Evolutionary conservation across 1,140 invertebrate genomes (phyloP).

Genomic region (Pseudomyrmex sp.): DNA sequence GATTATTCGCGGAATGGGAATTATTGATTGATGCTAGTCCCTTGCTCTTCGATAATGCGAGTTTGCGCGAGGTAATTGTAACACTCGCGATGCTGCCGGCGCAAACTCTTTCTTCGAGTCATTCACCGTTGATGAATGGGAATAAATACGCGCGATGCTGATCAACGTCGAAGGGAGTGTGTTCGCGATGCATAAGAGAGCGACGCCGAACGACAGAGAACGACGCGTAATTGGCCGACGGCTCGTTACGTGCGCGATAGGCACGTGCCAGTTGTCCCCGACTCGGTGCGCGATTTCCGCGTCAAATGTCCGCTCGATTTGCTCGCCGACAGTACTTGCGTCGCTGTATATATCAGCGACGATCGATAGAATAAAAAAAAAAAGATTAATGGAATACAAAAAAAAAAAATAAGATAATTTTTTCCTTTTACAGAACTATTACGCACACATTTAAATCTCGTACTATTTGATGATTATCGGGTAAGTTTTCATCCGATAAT

Average conservation of each 20-base stretch:
- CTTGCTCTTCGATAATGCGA: background rate
- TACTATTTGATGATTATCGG: too few relatives aligned
- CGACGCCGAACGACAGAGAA: constrained; percentile 48
- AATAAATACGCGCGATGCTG: constrained; percentile 15
- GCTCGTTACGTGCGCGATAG: constrained; percentile 49
- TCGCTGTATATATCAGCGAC: constrained; percentile 6
- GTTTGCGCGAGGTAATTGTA: background rate
- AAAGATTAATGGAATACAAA: too few relatives aligned
- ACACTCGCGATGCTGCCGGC: background rate
- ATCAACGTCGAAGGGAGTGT: background rate
- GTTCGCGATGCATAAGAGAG: constrained; percentile 21
- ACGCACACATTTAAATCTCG: too few relatives aligned
- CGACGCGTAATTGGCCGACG: constrained; percentile 62
- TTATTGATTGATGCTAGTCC: background rate
- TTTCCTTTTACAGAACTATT: too few relatives aligned
- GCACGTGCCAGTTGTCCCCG: constrained; percentile 30
- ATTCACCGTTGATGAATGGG: background rate
- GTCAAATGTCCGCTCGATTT: constrained; percentile 35
- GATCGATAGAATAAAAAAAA: background rate
- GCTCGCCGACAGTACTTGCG: constrained; percentile 39
- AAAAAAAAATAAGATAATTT: too few relatives aligned
- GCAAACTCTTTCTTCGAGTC: constrained; percentile 4
- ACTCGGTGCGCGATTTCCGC: constrained; percentile 31
- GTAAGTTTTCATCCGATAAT: too few relatives aligned
- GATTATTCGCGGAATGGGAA: constrained; percentile 1